phyloP scores from a whole-genome alignment of 2,888 invertebrate genomes.

The Euphydryas editha region DNA sequence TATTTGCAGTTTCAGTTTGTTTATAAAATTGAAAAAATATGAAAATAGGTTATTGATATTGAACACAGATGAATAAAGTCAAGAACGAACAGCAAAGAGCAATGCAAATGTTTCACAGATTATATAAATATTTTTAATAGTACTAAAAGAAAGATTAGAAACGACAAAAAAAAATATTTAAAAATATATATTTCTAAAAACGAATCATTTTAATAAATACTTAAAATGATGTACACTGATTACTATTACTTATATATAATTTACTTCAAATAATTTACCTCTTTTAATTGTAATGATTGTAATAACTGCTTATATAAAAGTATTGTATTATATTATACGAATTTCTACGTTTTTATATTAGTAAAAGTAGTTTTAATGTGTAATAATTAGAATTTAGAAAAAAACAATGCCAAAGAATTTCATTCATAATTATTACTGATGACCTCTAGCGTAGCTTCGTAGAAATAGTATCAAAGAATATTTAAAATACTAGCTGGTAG shows the following conservation, averaged over 20 bases:
- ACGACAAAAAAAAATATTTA: too few species aligned
- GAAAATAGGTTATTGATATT: slow-evolving; percentile 4
- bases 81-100: neutral
- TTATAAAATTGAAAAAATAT: neutral
- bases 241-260: too few species aligned
- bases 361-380: neutral
- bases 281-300: too few species aligned
- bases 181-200: too few species aligned
- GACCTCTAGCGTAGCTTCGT: slow-evolving; percentile 36
- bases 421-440: slow-evolving; percentile 39
- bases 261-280: too few species aligned
- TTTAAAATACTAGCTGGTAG: slow-evolving; percentile 15
- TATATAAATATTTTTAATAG: neutral
- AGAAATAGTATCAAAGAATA: slow-evolving; percentile 34
- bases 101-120: neutral
- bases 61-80: neutral
- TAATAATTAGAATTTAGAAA: slow-evolving; percentile 13
- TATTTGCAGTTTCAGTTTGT: neutral
- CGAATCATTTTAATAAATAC: too few species aligned
- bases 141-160: too few species aligned
- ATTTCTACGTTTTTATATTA: neutral
- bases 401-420: slow-evolving; percentile 35
- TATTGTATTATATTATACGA: neutral
- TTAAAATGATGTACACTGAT: too few species aligned
- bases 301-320: neutral